phyloP scores from a whole-genome alignment of 2,888 invertebrate genomes.

The Bruchidius siliquastri region DNA sequence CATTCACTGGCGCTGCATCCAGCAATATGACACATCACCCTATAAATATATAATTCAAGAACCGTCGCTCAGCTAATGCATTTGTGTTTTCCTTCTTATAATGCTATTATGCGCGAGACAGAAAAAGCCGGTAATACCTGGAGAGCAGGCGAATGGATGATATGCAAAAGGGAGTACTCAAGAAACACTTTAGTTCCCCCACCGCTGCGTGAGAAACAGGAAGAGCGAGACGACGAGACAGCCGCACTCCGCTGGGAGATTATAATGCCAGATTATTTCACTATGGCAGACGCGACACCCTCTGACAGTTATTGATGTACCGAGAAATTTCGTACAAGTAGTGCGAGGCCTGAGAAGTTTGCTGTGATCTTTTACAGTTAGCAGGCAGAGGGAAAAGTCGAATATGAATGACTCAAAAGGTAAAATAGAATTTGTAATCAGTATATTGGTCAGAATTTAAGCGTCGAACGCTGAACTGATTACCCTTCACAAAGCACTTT shows the following conservation, averaged over 20 bases:
- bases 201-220: background rate
- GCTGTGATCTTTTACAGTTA: too few relatives aligned
- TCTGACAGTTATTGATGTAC: background rate
- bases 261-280: background rate
- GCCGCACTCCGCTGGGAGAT: background rate
- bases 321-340: background rate
- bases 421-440: too few relatives aligned
- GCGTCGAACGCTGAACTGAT: too few relatives aligned
- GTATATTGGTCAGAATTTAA: too few relatives aligned
- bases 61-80: background rate
- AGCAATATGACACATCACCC: background rate
- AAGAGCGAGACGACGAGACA: background rate
- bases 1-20: too few relatives aligned
- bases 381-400: too few relatives aligned
- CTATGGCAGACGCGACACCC: background rate
- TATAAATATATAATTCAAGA: background rate
- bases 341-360: background rate
- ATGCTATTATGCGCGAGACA: background rate
- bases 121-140: background rate
- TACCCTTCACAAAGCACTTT: too few relatives aligned
- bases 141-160: background rate
- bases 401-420: too few relatives aligned
- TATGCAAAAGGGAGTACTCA: background rate
- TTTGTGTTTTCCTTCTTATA: background rate
- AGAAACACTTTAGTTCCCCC: background rate